Conservation (phyloP, 2,888 invertebrate species). For the Drosophila subquinaria region DNA sequence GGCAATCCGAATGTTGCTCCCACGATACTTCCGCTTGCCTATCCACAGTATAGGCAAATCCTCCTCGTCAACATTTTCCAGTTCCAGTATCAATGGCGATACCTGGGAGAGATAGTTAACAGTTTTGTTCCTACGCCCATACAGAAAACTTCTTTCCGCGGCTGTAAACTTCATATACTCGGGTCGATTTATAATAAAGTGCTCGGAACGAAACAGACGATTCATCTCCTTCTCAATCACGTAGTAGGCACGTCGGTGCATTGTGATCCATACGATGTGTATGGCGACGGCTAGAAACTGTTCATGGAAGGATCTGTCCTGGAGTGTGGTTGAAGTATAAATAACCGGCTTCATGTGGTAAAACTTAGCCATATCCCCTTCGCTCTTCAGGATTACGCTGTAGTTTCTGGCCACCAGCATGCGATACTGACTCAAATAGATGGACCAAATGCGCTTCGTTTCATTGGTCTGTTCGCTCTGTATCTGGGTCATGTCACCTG, state of each 20-base stretch:
- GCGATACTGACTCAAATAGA: slow-evolving; percentile 81
- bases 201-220: slow-evolving; percentile 84
- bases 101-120: slow-evolving; percentile 82
- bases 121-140: slow-evolving; percentile 77
- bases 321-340: slow-evolving; percentile 76
- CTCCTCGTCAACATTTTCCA: slow-evolving; percentile 65
- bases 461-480: slow-evolving; percentile 79
- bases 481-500: slow-evolving; percentile 73
- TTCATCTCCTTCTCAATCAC: slow-evolving; percentile 83
- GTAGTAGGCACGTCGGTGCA: slow-evolving; percentile 82
- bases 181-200: slow-evolving; percentile 74
- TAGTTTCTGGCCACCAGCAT: slow-evolving; percentile 84
- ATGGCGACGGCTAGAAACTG: slow-evolving; percentile 80
- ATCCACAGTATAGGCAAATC: slow-evolving; percentile 84
- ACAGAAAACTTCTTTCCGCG: slow-evolving; percentile 78
- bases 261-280: slow-evolving; percentile 83
- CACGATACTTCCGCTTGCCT: slow-evolving; percentile 84
- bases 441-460: slow-evolving; percentile 79
- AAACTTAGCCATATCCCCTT: slow-evolving; percentile 73
- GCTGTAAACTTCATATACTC: slow-evolving; percentile 67
- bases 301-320: slow-evolving; percentile 81
- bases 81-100: slow-evolving; percentile 83
- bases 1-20: slow-evolving; percentile 79
- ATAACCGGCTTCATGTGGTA: slow-evolving; percentile 80
- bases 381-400: slow-evolving; percentile 79